These are phyloP conservation scores for Molossus alvarezi DNA, from an alignment of 2,797 vertebrate genomes.

Conservation along the genomic window DNA sequence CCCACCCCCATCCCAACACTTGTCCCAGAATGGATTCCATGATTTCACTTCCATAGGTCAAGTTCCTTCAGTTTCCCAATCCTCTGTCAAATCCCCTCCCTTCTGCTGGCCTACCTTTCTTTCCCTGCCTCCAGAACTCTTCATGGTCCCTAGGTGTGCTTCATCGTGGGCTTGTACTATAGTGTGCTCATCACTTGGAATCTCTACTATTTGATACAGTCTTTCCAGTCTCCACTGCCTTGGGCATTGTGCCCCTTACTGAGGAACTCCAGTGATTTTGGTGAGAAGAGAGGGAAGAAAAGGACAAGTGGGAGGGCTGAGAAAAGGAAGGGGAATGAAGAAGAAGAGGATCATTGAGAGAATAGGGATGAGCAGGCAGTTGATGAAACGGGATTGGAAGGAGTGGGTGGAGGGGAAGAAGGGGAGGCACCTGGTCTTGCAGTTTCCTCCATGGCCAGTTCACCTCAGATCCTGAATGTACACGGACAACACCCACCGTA, in stretches of 20 bases:
- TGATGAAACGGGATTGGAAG: not conserved
- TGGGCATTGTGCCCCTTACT: constrained; percentile 34
- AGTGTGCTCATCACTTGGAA: constrained; percentile 95
- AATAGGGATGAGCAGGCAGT: not conserved
- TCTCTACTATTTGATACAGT: constrained; percentile 93
- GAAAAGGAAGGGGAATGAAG: not conserved
- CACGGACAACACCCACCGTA: not conserved
- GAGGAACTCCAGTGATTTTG: constrained; percentile 73
- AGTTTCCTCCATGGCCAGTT: constrained; percentile 34
- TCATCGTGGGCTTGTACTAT: constrained; percentile 94
- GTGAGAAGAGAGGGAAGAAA: constrained; percentile 57
- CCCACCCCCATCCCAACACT: not conserved
- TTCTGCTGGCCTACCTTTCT: not conserved
- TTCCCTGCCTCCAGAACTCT: not conserved
- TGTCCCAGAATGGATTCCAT: not conserved
- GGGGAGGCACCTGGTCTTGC: not conserved
- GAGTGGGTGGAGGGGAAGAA: not conserved
- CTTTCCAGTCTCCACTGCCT: constrained; percentile 90
- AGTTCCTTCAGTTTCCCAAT: not conserved
- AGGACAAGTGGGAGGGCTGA: not conserved
- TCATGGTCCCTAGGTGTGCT: constrained; percentile 91
- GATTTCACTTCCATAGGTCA: not conserved
- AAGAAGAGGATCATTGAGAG: not conserved
- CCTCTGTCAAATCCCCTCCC: not conserved
- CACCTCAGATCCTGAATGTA: constrained; percentile 69